Base-by-base conservation (phyloP, 2,888 invertebrate species). In the Agrochola circellaris region DNA sequence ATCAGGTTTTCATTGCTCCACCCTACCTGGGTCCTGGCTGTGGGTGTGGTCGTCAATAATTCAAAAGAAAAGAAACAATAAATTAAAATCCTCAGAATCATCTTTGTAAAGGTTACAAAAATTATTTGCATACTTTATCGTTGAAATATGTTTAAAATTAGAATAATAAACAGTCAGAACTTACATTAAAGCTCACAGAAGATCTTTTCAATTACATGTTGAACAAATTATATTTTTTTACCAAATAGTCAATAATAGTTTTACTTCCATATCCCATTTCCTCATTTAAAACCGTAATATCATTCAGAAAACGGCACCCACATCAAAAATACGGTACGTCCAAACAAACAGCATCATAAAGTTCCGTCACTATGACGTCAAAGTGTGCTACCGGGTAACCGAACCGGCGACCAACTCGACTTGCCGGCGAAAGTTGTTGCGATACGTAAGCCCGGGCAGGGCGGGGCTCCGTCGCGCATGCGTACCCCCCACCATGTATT, bases 401-500 rank as follows among this genome's bases (percentile, higher is more conserved):
- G 76, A 88, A 88, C 87, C 79, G 77, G 73, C 78, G 66, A 85
- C 81, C 80, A 77, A 86, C 81, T 83, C 81, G 70, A 75, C 76
- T 82, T 61, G 83, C 70, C 75, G 75, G 42, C 17, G 70, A 85
- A 87, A 87, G 71, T 87, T 83, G 71, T 56, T 60, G 73, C 61
- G 66, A 83, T 68, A 68, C 54, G 87, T 79, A 91, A 90, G 90
- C 93, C 94, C 92, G 95, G 95, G 93, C 93, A 93, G 96, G 96
- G 96, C 94, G 96, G 94, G 94, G 95, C 95, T 91, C 79, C 68
- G 56, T 26, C 87, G 88, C 95, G 96, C 96, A 92, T 93, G 95
- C 96, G 95, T 89, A 76, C 67, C 60, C 72, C 82, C 74, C 81
- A 69, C 56, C 73, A 62, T 75, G 76, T 79, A 80, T 83, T 87